A percentile compares a stretch with the other conserved stretches of the same genome.
Evolutionary conservation across 2,113 vertebrate genomes (phyloP).

Genomic region (Hepsetus odoe): DNA sequence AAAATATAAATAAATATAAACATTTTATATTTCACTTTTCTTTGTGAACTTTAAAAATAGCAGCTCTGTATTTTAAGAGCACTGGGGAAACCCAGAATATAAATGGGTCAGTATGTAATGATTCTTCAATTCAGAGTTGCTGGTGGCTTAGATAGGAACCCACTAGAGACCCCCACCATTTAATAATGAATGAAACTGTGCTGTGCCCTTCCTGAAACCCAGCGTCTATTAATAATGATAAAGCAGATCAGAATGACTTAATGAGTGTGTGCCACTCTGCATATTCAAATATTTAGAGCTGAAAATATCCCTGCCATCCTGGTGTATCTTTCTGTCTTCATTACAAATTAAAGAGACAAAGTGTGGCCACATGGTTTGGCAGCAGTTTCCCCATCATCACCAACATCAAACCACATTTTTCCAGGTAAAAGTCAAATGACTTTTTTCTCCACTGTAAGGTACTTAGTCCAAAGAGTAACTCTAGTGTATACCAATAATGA

Average conservation of each 20-base stretch:
- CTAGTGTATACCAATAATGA: neutral
- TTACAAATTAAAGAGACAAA: neutral
- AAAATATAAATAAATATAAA: no score
- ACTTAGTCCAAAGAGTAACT: neutral
- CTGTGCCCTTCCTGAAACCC: slow-evolving; percentile 28
- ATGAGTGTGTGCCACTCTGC: neutral
- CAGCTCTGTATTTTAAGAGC: neutral
- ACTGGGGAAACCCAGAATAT: neutral
- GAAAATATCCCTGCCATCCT: neutral
- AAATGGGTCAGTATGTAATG: neutral
- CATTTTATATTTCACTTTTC: neutral
- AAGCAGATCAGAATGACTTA: slow-evolving; percentile 17
- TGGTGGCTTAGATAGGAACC: slow-evolving; percentile 1
- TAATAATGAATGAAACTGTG: slow-evolving; percentile 50
- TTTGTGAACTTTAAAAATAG: neutral
- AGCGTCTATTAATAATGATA: slow-evolving; percentile 47
- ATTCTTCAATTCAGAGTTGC: neutral
- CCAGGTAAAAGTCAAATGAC: neutral
- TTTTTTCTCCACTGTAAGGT: neutral
- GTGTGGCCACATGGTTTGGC: neutral
- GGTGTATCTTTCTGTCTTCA: neutral
- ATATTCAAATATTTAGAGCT: slow-evolving; percentile 12
- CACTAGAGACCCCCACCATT: slow-evolving; percentile 19
- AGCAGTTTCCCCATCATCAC: neutral
- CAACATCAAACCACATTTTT: neutral